These are phyloP conservation scores for Haemorhous mexicanus DNA, from an alignment of 2,113 vertebrate genomes.

Conservation along the genomic window DNA sequence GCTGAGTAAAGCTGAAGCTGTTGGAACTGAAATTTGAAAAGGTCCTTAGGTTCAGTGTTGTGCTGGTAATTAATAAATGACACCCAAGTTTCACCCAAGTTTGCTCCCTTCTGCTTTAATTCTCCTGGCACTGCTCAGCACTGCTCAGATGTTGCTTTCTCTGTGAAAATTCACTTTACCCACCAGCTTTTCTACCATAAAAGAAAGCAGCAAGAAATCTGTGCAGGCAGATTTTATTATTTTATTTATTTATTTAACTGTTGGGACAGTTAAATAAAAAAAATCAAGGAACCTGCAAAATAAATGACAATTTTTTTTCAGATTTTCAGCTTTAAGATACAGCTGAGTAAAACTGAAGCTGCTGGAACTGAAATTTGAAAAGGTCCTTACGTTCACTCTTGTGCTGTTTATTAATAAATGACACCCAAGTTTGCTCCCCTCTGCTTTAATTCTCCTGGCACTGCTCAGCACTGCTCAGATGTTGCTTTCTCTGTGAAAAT, in stretches of 20 bases:
- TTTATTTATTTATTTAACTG: no score
- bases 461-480: neutral
- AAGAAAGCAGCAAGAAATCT: neutral
- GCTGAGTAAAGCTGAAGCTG: neutral
- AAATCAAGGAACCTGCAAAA: neutral
- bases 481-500: neutral
- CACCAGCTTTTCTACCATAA: neutral
- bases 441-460: neutral
- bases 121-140: neutral
- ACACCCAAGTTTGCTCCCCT: neutral
- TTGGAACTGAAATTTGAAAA: neutral
- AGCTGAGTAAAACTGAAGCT: neutral
- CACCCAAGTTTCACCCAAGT: neutral
- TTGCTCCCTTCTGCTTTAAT: neutral
- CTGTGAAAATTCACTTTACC: neutral
- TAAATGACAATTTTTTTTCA: neutral
- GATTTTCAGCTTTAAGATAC: neutral
- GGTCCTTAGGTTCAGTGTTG: neutral
- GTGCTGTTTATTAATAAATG: neutral
- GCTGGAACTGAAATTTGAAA: neutral
- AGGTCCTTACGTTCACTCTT: neutral
- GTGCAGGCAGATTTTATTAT: accelerated
- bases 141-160: neutral
- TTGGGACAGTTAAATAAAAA: neutral
- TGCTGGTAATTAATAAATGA: neutral